Percentiles rank a stretch among this genome's conserved stretches.
These are phyloP conservation scores for Hyphantria cunea DNA, from an alignment of 1,140 invertebrate genomes.

Conservation along the genomic window DNA sequence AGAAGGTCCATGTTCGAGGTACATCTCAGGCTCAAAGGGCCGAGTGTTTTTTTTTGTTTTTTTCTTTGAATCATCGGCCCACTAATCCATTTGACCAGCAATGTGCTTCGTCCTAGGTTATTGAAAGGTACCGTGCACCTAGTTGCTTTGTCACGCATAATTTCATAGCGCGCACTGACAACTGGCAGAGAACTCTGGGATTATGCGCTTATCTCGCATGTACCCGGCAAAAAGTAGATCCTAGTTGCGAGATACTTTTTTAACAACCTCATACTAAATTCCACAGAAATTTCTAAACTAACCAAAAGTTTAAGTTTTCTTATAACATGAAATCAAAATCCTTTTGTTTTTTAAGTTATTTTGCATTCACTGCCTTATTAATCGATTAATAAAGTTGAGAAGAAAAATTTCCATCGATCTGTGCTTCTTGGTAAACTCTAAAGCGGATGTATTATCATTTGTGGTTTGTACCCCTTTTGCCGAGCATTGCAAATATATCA, in stretches of 20 bases:
- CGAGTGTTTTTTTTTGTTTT: constrained; percentile 68
- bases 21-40: constrained; percentile 78
- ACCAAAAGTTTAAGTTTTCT: constrained; percentile 8
- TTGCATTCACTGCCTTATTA: constrained; percentile 54
- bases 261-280: constrained; percentile 27
- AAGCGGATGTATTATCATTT: constrained; percentile 73
- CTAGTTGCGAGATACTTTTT: constrained; percentile 37
- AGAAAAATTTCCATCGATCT: constrained; percentile 56
- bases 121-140: constrained; percentile 64
- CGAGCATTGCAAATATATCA: constrained; percentile 62
- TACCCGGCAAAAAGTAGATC: constrained; percentile 52
- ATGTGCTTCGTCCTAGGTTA: constrained; percentile 69
- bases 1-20: constrained; percentile 98
- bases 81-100: constrained; percentile 59
- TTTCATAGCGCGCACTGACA: constrained; percentile 69
- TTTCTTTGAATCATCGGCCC: constrained; percentile 70
- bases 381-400: constrained; percentile 26
- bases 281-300: constrained; percentile 31
- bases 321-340: constrained; percentile 25
- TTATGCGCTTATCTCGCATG: constrained; percentile 67
- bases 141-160: constrained; percentile 77
- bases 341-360: constrained; percentile 43
- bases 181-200: constrained; percentile 42
- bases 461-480: constrained; percentile 67
- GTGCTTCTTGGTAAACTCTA: constrained; percentile 81